Conservation (phyloP, 2,888 invertebrate species). For the Clunio marinus region DNA sequence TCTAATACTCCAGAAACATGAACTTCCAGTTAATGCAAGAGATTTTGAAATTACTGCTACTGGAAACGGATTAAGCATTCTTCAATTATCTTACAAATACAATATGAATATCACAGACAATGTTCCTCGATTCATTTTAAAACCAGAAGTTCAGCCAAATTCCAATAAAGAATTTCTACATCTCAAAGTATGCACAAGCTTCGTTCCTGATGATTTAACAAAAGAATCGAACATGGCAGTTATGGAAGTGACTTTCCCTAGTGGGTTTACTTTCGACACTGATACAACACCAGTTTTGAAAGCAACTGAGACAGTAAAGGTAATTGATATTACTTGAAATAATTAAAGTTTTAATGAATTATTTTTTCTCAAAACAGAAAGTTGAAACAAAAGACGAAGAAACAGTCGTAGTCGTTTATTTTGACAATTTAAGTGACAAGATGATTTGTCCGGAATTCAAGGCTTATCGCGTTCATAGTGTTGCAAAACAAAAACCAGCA, state of each 20-base stretch:
- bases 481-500: conserved; percentile 80
- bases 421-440: conserved; percentile 61
- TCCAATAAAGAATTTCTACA: conserved; percentile 78
- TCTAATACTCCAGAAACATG: conserved; percentile 74
- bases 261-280: conserved; percentile 79
- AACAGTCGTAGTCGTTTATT: conserved; percentile 63
- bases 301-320: conserved; percentile 51
- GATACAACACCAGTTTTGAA: conserved; percentile 63
- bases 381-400: conserved; percentile 66
- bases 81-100: conserved; percentile 74
- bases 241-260: conserved; percentile 83
- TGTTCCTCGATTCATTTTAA: conserved; percentile 82
- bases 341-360: background rate
- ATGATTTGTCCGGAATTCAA: conserved; percentile 85
- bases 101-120: conserved; percentile 78
- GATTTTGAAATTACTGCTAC: conserved; percentile 68
- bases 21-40: conserved; percentile 53
- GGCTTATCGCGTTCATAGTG: conserved; percentile 78
- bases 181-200: conserved; percentile 79
- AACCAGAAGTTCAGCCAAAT: conserved; percentile 82
- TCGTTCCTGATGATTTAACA: conserved; percentile 57
- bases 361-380: conserved; percentile 57
- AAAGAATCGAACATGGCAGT: conserved; percentile 81
- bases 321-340: conserved; percentile 41
- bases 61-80: conserved; percentile 73